phyloP scores from a whole-genome alignment of 2,888 invertebrate species.

The Thalpophila matura region DNA sequence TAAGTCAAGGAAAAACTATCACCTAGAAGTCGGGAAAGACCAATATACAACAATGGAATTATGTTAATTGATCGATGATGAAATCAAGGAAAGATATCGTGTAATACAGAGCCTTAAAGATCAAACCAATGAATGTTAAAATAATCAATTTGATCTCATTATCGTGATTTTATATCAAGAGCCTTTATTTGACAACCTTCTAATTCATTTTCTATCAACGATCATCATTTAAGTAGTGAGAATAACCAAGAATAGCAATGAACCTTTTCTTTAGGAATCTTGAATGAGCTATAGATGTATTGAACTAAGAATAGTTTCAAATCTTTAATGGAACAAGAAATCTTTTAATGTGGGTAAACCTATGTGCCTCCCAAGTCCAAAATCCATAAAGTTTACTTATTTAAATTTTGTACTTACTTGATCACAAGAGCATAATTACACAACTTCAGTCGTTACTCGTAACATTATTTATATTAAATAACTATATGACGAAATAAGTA shows the following conservation, averaged over 20 bases:
- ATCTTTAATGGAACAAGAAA: too few species aligned
- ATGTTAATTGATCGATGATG: constrained; percentile 6
- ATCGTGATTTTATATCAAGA: not conserved
- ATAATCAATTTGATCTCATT: not conserved
- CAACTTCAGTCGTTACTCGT: not conserved
- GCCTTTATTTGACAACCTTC: too few species aligned
- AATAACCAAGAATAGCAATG: too few species aligned
- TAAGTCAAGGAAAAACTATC: constrained; percentile 26
- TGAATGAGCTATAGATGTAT: too few species aligned
- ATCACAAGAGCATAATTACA: not conserved
- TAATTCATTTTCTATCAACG: too few species aligned
- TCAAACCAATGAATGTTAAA: not conserved
- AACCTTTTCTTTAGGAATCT: too few species aligned
- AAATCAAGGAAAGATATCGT: constrained; percentile 32
- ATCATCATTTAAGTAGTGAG: too few species aligned
- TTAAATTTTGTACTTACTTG: constrained; percentile 2
- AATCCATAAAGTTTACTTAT: not conserved
- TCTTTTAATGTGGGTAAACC: not conserved
- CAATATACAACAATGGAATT: constrained; percentile 7
- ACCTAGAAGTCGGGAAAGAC: constrained; percentile 11
- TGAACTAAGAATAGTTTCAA: too few species aligned
- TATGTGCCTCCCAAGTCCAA: constrained; percentile 5
- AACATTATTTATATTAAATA: not conserved
- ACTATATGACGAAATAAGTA: constrained; percentile 28
- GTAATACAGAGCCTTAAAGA: not conserved